A percentile compares a stretch with the other conserved stretches of the same genome.
Evolutionary conservation across 2,797 vertebrate species (phyloP).

Genomic region (Podargus strigoides): DNA sequence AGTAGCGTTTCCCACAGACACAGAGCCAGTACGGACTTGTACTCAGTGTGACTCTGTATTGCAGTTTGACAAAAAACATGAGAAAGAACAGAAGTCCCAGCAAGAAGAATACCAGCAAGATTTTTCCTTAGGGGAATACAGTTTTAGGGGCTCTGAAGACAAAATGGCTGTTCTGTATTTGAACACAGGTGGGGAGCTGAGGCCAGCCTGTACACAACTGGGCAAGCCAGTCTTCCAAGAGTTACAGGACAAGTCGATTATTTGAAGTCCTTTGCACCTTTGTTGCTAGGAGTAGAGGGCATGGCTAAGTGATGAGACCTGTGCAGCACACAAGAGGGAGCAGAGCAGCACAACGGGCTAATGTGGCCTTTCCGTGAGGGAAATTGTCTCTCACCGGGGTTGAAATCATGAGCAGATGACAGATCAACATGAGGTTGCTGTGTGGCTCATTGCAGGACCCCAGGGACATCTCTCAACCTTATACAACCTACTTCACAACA

Average conservation of each 20-base stretch:
- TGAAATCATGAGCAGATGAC: constrained; percentile 34
- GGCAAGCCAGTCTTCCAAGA: background rate
- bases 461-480: background rate
- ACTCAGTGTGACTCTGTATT: background rate
- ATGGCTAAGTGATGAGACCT: background rate
- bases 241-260: background rate
- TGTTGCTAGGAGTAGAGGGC: background rate
- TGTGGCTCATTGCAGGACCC: background rate
- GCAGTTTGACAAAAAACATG: background rate
- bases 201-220: background rate
- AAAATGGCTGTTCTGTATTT: background rate
- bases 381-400: background rate
- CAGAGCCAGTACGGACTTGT: background rate
- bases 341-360: background rate
- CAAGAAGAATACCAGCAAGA: background rate
- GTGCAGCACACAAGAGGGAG: background rate
- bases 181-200: background rate
- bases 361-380: background rate
- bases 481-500: background rate
- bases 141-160: background rate
- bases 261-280: background rate
- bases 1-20: background rate
- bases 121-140: background rate
- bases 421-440: background rate
- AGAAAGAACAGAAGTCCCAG: background rate